Evolutionary conservation across 1,140 invertebrate species (phyloP), one percentile per base, ranked within the genome.

Genomic region (Drosophila auraria): DNA sequence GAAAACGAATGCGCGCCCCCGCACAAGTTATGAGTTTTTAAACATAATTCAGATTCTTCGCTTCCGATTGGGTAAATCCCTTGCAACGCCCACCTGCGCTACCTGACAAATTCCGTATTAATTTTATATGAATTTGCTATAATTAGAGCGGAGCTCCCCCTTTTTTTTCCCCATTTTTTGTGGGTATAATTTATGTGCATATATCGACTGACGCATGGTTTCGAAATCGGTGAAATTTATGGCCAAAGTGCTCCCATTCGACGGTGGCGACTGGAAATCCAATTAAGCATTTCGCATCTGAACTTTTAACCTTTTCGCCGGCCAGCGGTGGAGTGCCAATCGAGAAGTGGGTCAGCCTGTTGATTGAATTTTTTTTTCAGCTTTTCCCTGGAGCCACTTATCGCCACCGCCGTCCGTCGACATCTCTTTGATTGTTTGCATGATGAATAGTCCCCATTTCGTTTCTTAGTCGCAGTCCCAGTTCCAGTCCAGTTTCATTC

Each of bases 371-470:
- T 82, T 79, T 71, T 69, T 78, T 69, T 69, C 56, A 30, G 27
- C 6, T 36, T 36, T 79, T 12, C 36, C 33, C 53, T 66, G 38
- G 38, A 80, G 60, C 54, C 60, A 84, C 78, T 81, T 84, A 84
- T 84, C 82, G 72, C 11, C 25, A 33, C 12, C n/a, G 7, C 49
- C 62, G 54, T 77, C 40, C 49, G 57, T 68, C 79, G 82, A 66
- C 83, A 82, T 82, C 83, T 79, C 79, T 87, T 78, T 84, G 82
- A 86, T 80, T 65, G 47, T 72, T 78, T 71, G 58, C 73, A 51
- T 75, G 44, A 72, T 73, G 70, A 71, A 73, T 51, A 49, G 23
- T 72, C 27, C 54, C 23, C 70, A 42, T 30, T 47, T 33, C n/a
- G 17, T 23, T 59, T 42, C 40, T 25, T 33, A 11, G 9, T 25